phyloP scores from a whole-genome alignment of 1,140 invertebrate genomes.

The Drosophila novamexicana region DNA sequence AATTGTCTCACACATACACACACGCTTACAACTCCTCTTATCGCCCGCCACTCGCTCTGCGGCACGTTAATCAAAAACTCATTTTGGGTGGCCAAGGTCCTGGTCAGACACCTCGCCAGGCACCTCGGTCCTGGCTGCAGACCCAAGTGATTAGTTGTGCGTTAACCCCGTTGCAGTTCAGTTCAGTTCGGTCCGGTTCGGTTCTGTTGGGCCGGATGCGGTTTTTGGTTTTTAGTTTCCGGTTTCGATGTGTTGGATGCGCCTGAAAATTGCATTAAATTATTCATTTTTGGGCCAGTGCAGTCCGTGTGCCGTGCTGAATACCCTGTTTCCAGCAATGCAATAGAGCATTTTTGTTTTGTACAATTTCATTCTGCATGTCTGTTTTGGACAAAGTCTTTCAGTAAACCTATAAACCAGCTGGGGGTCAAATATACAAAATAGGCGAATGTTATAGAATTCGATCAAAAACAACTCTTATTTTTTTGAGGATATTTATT shows the following conservation, averaged over 20 bases:
- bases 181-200: constrained; percentile 22
- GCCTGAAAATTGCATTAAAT: constrained; percentile 67
- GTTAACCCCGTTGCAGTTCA: constrained; percentile 63
- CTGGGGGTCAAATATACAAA: no score
- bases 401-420: no score
- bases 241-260: constrained; percentile 4
- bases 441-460: no score
- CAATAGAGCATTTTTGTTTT: neutral
- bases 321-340: neutral
- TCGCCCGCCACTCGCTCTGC: neutral
- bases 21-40: neutral
- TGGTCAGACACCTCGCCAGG: constrained; percentile 12
- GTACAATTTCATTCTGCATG: no score
- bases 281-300: constrained; percentile 43
- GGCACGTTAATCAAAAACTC: constrained; percentile 78
- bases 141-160: constrained; percentile 73
- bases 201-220: constrained; percentile 19
- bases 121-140: neutral
- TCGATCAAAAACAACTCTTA: no score
- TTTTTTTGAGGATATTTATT: no score
- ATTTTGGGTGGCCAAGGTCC: constrained; percentile 53
- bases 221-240: constrained; percentile 2
- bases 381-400: no score
- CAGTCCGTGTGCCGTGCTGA: neutral
- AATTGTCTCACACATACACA: constrained; percentile 44